phyloP scores from a whole-genome alignment of 2,797 vertebrate genomes.

The Mareca strepera region DNA sequence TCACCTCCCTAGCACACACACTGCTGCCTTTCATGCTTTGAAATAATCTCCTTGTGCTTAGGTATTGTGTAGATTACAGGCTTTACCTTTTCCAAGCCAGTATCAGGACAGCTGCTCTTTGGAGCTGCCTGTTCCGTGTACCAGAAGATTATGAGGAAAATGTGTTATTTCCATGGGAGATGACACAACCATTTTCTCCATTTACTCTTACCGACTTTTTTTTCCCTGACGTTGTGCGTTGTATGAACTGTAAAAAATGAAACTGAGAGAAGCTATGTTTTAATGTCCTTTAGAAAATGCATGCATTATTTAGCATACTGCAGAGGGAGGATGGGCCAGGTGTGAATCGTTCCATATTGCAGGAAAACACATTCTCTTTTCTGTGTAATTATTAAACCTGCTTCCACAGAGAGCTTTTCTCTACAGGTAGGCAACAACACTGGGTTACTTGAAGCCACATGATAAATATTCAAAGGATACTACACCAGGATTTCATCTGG shows the following conservation, averaged over 20 bases:
- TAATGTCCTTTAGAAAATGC: constrained; percentile 18
- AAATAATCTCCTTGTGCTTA: background rate
- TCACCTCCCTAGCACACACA: accelerated
- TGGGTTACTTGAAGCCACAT: background rate
- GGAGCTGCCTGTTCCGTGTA: background rate
- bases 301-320: constrained; percentile 43
- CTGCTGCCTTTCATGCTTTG: background rate
- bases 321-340: background rate
- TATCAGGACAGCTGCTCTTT: background rate
- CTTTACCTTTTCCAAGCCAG: background rate
- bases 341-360: background rate
- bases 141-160: constrained; percentile 14
- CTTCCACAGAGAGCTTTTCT: background rate
- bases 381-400: background rate
- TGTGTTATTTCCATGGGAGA: background rate
- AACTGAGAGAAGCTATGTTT: background rate
- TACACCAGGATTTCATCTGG: background rate
- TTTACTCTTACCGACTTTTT: background rate
- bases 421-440: background rate
- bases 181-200: background rate
- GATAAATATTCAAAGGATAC: background rate
- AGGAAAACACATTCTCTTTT: background rate
- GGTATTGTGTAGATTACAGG: background rate
- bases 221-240: background rate
- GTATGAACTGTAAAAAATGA: background rate